Conservation (phyloP, 2,888 invertebrate species). For the Chrysolina americana region DNA sequence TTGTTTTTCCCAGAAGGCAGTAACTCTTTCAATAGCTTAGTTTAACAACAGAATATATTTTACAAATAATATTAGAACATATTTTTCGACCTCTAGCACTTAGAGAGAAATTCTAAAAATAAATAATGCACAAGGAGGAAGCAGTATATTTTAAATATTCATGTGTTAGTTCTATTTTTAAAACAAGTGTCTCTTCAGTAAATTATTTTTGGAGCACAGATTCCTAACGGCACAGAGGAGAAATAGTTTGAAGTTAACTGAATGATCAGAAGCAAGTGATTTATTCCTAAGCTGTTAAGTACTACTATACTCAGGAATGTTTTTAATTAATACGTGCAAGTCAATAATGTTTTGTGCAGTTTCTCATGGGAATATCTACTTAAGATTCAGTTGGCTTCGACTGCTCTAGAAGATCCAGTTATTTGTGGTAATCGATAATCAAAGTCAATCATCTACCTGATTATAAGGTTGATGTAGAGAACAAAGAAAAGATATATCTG, state of each 20-base stretch:
- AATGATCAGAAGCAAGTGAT: neutral
- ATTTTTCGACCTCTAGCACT: neutral
- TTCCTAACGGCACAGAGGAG: neutral
- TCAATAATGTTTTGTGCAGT: neutral
- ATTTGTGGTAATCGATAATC: conserved; percentile 5
- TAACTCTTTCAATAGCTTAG: too few species aligned
- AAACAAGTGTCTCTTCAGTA: conserved; percentile 30
- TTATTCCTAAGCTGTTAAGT: neutral
- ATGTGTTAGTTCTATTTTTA: conserved; percentile 32
- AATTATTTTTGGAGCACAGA: conserved; percentile 23
- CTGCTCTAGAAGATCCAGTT: neutral
- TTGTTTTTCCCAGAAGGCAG: too few species aligned
- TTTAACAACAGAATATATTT: too few species aligned
- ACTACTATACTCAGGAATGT: neutral
- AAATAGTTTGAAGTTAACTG: neutral
- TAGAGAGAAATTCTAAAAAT: conserved; percentile 25
- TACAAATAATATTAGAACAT: neutral
- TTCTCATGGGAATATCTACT: neutral
- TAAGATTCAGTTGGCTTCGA: neutral
- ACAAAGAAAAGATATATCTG: neutral
- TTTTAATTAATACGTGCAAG: neutral
- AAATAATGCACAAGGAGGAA: conserved; percentile 26
- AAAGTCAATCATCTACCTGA: neutral
- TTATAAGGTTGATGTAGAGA: neutral
- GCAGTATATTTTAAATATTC: conserved; percentile 29